These are phyloP conservation scores for Octonoba sinensis DNA, from an alignment of 2,888 invertebrate species.

Conservation along the genomic window DNA sequence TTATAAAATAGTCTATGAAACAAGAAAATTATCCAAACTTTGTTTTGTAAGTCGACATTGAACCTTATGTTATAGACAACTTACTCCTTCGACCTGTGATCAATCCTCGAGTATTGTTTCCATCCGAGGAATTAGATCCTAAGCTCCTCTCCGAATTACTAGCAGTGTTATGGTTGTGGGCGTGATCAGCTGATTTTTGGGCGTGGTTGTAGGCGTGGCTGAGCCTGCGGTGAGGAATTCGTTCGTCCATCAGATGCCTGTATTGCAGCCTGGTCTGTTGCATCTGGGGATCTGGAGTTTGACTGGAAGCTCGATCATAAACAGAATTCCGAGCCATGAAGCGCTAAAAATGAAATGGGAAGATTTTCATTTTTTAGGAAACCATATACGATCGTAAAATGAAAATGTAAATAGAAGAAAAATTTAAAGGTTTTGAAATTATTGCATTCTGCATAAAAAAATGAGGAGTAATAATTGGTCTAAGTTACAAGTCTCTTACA, in stretches of 20 bases:
- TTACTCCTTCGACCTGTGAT: slow-evolving; percentile 41
- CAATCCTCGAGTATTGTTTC: slow-evolving; percentile 40
- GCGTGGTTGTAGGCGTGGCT: slow-evolving; percentile 21
- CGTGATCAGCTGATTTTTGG: not conserved
- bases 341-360: slow-evolving; percentile 11
- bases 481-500: no score
- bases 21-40: no score
- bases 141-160: slow-evolving; percentile 41
- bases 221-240: slow-evolving; percentile 39
- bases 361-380: not conserved
- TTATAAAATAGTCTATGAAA: no score
- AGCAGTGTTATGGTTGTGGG: not conserved
- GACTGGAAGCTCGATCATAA: slow-evolving; percentile 14
- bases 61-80: not conserved
- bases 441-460: no score
- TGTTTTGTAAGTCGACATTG: no score
- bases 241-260: slow-evolving; percentile 81
- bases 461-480: no score
- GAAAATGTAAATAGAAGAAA: no score
- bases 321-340: slow-evolving; percentile 17
- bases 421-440: no score
- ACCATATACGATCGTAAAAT: not conserved
- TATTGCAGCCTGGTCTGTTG: slow-evolving; percentile 91
- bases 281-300: not conserved
- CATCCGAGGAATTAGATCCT: slow-evolving; percentile 36